Base-by-base conservation (phyloP, 2,888 invertebrate species). In the Agrochola litura region DNA sequence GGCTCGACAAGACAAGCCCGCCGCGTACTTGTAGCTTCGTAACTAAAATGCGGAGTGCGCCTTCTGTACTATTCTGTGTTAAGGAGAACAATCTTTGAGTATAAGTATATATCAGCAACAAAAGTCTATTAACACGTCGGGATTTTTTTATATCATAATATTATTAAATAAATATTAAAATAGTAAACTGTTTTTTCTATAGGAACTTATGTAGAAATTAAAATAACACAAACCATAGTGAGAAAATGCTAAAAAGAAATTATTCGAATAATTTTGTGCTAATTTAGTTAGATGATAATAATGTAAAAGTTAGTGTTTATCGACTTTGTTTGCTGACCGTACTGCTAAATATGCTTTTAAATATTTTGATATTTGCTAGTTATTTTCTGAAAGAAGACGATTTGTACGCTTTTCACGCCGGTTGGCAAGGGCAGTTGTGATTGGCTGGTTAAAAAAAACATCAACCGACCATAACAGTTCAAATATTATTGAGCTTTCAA, bases 301-400 rank as follows among this genome's bases (percentile, higher is more conserved):
- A 19, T 46, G 25, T 52, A 22, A 37, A 54, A 54, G 16, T 54
- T n/a, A 30, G 30, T n/a, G 30, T 71, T n/a, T n/a, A 37, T 25
- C 37, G 46, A 46, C 19, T 37, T 46, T 58, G 16, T 56, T 58
- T 72, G 58, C 72, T 72, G 72, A 60, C 12, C 9, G 30, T 71
- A 70, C 30, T 37, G 14, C 37, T 56, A 16, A 37, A 6, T 25
- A 58, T 70, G 73, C 73, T 69, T 70, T 73, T 73, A 73, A 43
- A 69, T 69, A 1, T 72, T 19, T 67, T 19, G 14, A 14, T 52
- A 67, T 25, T 69, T 56, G 12, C 49, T 54, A 54, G 22, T 46
- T 46, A 37, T n/a, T 66, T n/a, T 49, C 2, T 71, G 10, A n/a
- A 8, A 41, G 19, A 49, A 12, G 25, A 14, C 60, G 6, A 19